Evolutionary conservation across 2,888 invertebrate genomes (phyloP), one percentile per base, ranked within the genome.

Genomic region (Brenthis hecate): DNA sequence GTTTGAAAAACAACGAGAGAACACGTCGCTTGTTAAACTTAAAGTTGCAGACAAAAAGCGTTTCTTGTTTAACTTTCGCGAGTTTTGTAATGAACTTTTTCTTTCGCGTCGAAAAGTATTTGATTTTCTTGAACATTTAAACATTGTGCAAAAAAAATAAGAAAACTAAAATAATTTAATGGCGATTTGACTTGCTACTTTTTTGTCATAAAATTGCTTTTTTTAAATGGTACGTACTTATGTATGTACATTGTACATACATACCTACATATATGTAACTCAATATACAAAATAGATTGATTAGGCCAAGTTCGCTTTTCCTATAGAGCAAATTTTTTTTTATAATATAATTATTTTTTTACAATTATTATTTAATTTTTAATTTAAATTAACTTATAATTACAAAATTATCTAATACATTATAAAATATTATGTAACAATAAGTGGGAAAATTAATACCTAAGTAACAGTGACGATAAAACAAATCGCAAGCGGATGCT

Each of bases 11-110:
- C 51, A 32, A 56, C 56, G 50, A 56, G 51, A 36, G 51, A 62
- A 62, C 66, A 56, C 66, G 66, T 62, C 56, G 66, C 66, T 67
- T 56, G 66, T 67, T 62, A 67, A 64, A 62, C 53, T 54, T 62
- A 23, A 67, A 67, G 50, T 56, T 62, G 62, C 55, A 67, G 43
- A 62, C 61, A 48, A 66, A 66, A 61, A 60, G 23, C 62, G 36
- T 60, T 65, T 62, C 61, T 67, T 56, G 56, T 66, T 62, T 61
- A 56, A 51, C 56, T 67, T 61, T 55, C 61, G 50, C 50, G 56
- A 62, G 55, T 62, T 58, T 28, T 56, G 56, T 62, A 67, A 67
- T 67, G 61, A 62, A 62, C 61, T 62, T 61, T 67, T 67, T 67
- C 55, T 32, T 67, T 51, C 51, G 23, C 19, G 61, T 56, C 50